Percentiles rank a stretch among this genome's conserved stretches.
Conservation (phyloP, 2,113 vertebrate genomes). For the Prochilodus magdalenae region DNA sequence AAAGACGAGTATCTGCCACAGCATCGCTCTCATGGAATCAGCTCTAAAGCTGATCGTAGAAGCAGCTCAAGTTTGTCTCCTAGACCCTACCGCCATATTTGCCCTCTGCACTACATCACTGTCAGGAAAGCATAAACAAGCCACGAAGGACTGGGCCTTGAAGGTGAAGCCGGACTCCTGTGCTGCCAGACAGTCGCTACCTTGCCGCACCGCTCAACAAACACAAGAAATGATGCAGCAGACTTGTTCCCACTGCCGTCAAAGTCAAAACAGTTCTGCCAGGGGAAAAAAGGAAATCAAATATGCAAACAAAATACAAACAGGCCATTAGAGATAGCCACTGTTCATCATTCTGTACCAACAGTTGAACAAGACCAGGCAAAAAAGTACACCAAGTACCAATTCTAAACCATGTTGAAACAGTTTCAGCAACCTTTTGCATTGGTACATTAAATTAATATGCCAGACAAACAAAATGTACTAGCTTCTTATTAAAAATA, state of each 20-base stretch:
- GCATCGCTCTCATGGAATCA: conserved; percentile 1
- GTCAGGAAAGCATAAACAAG: conserved; percentile 64
- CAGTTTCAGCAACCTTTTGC: not conserved
- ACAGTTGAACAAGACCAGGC: conserved; percentile 58
- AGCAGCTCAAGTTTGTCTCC: conserved; percentile 42
- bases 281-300: not conserved
- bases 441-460: not conserved
- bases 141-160: conserved; percentile 36
- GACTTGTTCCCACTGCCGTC: not conserved
- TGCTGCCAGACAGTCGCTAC: not conserved
- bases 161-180: conserved; percentile 44
- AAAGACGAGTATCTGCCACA: not conserved
- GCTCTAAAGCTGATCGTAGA: not conserved
- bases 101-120: conserved; percentile 62
- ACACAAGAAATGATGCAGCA: not conserved
- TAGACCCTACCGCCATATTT: conserved; percentile 52
- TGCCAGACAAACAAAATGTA: not conserved
- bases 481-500: conserved; percentile 2
- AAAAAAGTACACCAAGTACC: conserved; percentile 11
- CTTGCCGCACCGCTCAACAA: not conserved
- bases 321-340: not conserved
- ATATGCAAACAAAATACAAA: too few relatives aligned
- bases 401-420: not conserved
- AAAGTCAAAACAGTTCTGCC: conserved; percentile 48
- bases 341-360: conserved; percentile 18